These are phyloP conservation scores for Girardia tigrina DNA, from an alignment of 2,888 invertebrate species.

Conservation along the genomic window DNA sequence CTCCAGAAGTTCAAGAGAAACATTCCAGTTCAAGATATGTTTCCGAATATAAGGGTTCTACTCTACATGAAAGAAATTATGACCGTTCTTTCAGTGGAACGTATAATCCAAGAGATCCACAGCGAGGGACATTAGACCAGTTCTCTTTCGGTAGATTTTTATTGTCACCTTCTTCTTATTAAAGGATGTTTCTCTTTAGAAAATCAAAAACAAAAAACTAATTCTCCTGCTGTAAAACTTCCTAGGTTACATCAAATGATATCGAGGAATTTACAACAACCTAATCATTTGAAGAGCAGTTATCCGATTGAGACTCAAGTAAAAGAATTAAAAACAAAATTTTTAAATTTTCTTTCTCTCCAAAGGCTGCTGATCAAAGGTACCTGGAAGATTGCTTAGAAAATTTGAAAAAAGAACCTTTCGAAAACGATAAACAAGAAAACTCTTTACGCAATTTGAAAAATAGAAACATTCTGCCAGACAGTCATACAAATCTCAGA, in stretches of 20 bases:
- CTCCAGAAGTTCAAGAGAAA: no score
- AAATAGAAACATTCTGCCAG: neutral
- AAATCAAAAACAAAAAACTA: neutral
- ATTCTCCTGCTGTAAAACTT: neutral
- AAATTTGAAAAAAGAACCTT: neutral
- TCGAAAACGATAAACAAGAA: neutral
- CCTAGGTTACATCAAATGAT: neutral
- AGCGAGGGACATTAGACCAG: no score
- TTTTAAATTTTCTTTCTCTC: neutral
- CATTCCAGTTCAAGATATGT: no score
- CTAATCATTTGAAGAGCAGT: slow-evolving; percentile 14
- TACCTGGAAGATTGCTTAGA: slow-evolving; percentile 6
- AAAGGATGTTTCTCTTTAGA: no score
- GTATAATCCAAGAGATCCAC: no score
- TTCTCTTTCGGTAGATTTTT: no score
- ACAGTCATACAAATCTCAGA: neutral
- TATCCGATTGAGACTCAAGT: slow-evolving; percentile 1
- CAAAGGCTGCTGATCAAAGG: neutral
- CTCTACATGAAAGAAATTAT: no score
- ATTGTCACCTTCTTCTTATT: no score
- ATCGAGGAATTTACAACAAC: slow-evolving; percentile 6
- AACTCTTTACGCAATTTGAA: neutral
- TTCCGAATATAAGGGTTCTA: no score
- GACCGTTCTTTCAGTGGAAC: no score
- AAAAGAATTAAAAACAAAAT: neutral